Percentiles rank a stretch among this genome's conserved stretches.
Evolutionary conservation across 2,797 vertebrate genomes (phyloP).

Genomic region (Brachymystax lenok): DNA sequence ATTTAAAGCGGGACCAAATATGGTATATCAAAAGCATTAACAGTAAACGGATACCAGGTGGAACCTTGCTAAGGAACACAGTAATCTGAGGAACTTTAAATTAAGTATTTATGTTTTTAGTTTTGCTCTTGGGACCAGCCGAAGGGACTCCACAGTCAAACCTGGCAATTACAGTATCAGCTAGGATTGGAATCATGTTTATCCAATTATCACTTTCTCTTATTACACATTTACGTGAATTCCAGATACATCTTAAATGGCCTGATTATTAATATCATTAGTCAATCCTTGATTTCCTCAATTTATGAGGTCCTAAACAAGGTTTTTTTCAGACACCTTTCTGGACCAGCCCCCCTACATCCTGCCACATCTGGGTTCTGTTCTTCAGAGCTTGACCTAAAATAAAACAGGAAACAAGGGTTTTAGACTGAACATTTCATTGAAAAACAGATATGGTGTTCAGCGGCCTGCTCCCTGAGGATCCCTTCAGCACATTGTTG

Average conservation of each 20-base stretch:
- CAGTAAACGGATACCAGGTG: not conserved
- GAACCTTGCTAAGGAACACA: not conserved
- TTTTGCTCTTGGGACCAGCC: not conserved
- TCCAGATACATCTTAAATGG: constrained; percentile 4
- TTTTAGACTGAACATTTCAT: constrained; percentile 56
- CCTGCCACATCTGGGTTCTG: constrained; percentile 40
- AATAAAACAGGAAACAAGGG: constrained; percentile 36
- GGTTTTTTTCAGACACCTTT: constrained; percentile 19
- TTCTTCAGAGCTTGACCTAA: constrained; percentile 38
- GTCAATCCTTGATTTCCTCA: not conserved
- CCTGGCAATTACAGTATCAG: not conserved
- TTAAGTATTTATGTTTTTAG: not conserved
- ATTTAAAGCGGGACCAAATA: not conserved
- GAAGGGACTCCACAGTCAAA: not conserved
- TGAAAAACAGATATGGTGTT: constrained; percentile 51
- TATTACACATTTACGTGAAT: not conserved
- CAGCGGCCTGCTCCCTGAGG: constrained; percentile 49
- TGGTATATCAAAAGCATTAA: not conserved
- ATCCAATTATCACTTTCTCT: constrained; percentile 1
- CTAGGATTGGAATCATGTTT: constrained; percentile 1
- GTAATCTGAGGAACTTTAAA: too few relatives aligned
- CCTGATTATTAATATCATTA: not conserved
- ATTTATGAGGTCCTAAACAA: not conserved
- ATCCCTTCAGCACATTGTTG: constrained; percentile 54
- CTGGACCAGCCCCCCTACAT: constrained; percentile 8